Conservation (phyloP, 1,140 invertebrate genomes). For the Drosophila bocki region DNA sequence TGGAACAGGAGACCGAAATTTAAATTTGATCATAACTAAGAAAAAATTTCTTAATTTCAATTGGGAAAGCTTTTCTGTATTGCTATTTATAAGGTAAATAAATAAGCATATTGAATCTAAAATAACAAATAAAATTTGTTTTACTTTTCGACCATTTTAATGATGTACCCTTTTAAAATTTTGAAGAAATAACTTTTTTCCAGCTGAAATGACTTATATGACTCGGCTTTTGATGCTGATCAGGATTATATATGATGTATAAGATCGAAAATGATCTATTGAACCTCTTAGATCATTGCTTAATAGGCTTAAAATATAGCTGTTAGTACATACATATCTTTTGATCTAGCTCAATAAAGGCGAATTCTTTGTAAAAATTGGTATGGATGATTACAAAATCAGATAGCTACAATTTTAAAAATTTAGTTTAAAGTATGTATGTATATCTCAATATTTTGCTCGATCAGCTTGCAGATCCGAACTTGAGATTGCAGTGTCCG, state of each 20-base stretch:
- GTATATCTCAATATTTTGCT: background rate
- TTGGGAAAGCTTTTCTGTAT: background rate
- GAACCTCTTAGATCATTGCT: too few relatives aligned
- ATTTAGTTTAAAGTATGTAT: background rate
- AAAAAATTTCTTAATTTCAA: background rate
- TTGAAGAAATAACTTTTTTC: too few relatives aligned
- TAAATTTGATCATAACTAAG: background rate
- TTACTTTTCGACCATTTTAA: too few relatives aligned
- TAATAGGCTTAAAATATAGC: background rate
- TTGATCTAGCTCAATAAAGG: background rate
- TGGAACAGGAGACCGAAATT: rapidly evolving
- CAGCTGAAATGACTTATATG: too few relatives aligned
- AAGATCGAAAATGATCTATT: too few relatives aligned
- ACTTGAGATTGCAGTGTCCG: conserved; percentile 1
- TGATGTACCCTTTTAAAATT: too few relatives aligned
- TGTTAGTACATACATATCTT: background rate
- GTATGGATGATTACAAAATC: background rate
- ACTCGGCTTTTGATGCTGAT: too few relatives aligned
- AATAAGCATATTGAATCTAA: too few relatives aligned
- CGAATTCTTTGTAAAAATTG: background rate
- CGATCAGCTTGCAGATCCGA: conserved; percentile 6
- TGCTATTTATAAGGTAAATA: background rate
- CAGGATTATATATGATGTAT: too few relatives aligned
- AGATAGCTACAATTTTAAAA: background rate
- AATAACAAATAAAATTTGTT: too few relatives aligned